Percentiles rank a stretch among this genome's conserved stretches.
Evolutionary conservation across 2,888 invertebrate genomes (phyloP).

Genomic region (Mythimna pallens): DNA sequence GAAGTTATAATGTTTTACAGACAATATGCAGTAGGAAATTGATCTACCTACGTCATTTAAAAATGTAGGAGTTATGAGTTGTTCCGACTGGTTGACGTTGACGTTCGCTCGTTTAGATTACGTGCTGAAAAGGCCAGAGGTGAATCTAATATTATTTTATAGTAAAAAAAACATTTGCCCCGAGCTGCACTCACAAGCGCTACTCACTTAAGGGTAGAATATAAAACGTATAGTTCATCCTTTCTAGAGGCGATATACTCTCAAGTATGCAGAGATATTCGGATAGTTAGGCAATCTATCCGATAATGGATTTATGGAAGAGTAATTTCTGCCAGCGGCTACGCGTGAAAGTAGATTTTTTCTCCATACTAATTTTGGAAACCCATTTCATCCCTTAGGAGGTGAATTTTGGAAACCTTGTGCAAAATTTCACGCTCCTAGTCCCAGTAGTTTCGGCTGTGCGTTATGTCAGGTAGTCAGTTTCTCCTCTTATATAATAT

Average conservation of each 20-base stretch:
- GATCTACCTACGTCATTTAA: constrained; percentile 31
- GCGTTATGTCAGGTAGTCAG: too few relatives aligned
- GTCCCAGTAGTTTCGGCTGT: too few relatives aligned
- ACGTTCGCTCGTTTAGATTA: constrained; percentile 28
- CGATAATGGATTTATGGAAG: background rate
- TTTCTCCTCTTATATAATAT: too few relatives aligned
- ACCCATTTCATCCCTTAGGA: too few relatives aligned
- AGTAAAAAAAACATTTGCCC: constrained; percentile 28
- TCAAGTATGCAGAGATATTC: background rate
- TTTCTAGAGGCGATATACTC: background rate
- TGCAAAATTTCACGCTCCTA: too few relatives aligned
- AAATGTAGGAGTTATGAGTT: constrained; percentile 21
- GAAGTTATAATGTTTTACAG: constrained; percentile 10
- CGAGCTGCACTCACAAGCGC: constrained; percentile 21
- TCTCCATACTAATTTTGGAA: too few relatives aligned
- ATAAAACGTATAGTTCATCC: constrained; percentile 26
- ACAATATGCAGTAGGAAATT: constrained; percentile 41
- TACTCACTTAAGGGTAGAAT: constrained; percentile 5
- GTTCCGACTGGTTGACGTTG: constrained; percentile 30
- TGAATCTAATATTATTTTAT: constrained; percentile 40
- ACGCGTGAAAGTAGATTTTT: too few relatives aligned
- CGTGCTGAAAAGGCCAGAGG: constrained; percentile 35
- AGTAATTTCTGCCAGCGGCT: too few relatives aligned
- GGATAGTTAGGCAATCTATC: background rate
- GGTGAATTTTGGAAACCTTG: too few relatives aligned